Conservation (phyloP, 2,888 invertebrate species). For the Drosophila anceps region DNA sequence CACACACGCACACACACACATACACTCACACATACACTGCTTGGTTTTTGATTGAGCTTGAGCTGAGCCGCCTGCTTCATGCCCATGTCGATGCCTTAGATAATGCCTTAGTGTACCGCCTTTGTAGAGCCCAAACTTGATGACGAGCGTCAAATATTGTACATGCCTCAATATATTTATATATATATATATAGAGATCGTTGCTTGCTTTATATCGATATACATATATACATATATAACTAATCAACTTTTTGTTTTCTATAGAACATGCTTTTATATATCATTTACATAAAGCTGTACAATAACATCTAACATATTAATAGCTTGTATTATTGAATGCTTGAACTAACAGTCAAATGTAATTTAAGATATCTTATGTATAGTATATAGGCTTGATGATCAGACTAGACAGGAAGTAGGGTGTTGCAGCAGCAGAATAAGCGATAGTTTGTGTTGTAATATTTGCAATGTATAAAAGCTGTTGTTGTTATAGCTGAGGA, state of each 20-base stretch:
- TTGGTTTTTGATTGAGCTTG: conserved; percentile 41
- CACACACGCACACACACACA: conserved; percentile 3
- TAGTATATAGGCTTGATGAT: conserved; percentile 61
- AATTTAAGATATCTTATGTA: conserved; percentile 15
- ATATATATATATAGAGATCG: conserved; percentile 29
- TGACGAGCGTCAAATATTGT: conserved; percentile 23
- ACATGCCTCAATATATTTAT: conserved; percentile 17
- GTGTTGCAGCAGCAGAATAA: background rate
- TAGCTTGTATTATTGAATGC: conserved; percentile 69
- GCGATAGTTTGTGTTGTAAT: background rate
- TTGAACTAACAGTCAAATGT: conserved; percentile 57
- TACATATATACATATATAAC: conserved; percentile 12
- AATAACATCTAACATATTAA: conserved; percentile 30
- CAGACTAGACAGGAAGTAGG: conserved; percentile 15
- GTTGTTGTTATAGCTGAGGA: no score
- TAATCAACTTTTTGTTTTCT: conserved; percentile 39
- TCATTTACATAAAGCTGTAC: conserved; percentile 47
- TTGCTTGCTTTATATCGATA: conserved; percentile 60
- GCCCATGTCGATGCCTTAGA: conserved; percentile 35
- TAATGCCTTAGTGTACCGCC: conserved; percentile 22
- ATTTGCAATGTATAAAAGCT: background rate
- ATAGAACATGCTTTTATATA: conserved; percentile 46
- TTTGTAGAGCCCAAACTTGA: conserved; percentile 17
- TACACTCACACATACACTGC: conserved; percentile 22
- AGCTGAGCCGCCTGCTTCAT: conserved; percentile 37